phyloP scores from a whole-genome alignment of 2,113 vertebrate species.

The Pluvianellus socialis region DNA sequence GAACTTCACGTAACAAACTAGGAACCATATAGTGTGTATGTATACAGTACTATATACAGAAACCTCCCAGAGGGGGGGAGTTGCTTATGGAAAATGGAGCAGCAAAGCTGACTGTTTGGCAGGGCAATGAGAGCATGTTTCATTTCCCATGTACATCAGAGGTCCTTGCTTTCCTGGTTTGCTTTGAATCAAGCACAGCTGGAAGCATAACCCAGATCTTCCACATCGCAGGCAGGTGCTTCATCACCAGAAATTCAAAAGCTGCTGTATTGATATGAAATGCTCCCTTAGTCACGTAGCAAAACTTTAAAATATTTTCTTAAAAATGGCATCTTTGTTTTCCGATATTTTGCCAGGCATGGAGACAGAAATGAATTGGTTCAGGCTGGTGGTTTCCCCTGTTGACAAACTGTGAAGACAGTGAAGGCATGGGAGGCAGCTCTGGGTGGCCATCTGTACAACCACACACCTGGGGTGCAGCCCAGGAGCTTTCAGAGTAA shows the following conservation, averaged over 20 bases:
- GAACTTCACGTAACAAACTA: accelerated
- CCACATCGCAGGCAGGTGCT: accelerated
- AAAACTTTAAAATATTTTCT: slow-evolving; percentile 18
- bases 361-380: neutral
- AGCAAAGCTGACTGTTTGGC: neutral
- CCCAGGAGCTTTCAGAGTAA: neutral
- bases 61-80: neutral
- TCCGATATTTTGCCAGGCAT: neutral
- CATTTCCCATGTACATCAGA: neutral
- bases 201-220: neutral
- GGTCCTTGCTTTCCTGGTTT: neutral
- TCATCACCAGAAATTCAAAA: neutral
- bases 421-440: neutral
- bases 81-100: neutral
- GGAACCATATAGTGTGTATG: accelerated
- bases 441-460: neutral
- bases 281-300: neutral
- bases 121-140: neutral
- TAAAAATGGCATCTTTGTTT: neutral
- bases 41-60: accelerated
- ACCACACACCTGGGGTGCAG: neutral
- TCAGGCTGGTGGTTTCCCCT: neutral
- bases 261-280: neutral
- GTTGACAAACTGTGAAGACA: neutral
- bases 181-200: neutral